These are phyloP conservation scores for Drosophila albomicans DNA, from an alignment of 1,140 invertebrate genomes.

Conservation along the genomic window DNA sequence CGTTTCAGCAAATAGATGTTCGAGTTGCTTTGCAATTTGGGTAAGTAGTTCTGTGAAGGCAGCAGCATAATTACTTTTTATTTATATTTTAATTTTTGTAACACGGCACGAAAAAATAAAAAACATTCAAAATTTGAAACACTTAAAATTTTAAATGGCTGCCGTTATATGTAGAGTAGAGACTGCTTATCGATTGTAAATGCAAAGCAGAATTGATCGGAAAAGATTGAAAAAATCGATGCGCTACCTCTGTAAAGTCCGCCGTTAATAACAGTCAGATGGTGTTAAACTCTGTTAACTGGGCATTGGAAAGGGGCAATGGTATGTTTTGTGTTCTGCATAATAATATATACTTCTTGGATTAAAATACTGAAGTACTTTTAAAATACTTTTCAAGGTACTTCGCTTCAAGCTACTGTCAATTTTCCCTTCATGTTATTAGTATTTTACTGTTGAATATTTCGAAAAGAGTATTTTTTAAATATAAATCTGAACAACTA, in stretches of 20 bases:
- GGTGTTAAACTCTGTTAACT: slow-evolving; percentile 13
- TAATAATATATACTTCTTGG: no score
- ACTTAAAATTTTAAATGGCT: not conserved
- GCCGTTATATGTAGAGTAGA: no score
- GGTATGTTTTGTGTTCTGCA: no score
- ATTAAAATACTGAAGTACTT: no score
- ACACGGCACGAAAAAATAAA: not conserved
- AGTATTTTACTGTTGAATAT: no score
- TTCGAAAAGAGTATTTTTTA: no score
- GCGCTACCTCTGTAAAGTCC: not conserved
- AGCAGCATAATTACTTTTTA: slow-evolving; percentile 57
- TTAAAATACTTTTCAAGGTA: no score
- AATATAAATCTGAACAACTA: no score
- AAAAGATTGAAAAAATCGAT: not conserved
- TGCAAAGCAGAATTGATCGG: slow-evolving; percentile 20
- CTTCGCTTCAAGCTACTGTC: no score
- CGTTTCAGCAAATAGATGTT: slow-evolving; percentile 50
- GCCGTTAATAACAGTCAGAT: slow-evolving; percentile 30
- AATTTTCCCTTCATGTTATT: no score
- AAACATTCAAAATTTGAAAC: not conserved
- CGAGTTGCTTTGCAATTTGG: slow-evolving; percentile 7
- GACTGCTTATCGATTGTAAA: not conserved
- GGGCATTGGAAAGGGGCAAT: not conserved
- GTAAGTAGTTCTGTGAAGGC: slow-evolving; percentile 33
- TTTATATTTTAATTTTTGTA: slow-evolving; percentile 48